Evolutionary conservation across 2,797 vertebrate genomes (phyloP), one percentile per base, ranked within the genome.

Genomic region (Fringilla coelebs): DNA sequence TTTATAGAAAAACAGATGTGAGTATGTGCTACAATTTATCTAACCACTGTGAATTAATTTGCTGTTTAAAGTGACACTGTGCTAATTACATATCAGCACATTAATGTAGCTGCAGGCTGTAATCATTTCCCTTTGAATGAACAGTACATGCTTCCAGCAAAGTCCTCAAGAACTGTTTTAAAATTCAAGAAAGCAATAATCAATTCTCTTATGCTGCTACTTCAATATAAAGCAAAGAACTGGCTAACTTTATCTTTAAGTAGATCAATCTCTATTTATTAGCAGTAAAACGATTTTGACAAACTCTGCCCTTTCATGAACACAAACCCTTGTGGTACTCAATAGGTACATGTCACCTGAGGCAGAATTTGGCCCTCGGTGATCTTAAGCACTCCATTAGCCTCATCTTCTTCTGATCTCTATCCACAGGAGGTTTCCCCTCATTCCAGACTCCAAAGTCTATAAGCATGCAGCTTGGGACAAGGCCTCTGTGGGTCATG

Each of bases 11-110:
- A 94, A 81, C 13, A 95, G 34, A 76, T 38, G 40, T 60, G 36
- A 60, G 36, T n/a, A 70, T 57, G n/a, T 66, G 57, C 57, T 91
- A 34, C 20, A 88, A 71, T 88, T 90, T 88, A 91, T 74, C 67
- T 86, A 85, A 86, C 52, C 73, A 70, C 61, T 76, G 54, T 61
- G 78, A 95, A 88, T 76, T 89, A 83, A 96, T 95, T 95, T 87
- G 51, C n/a, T 90, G 60, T 89, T 96, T 95, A 96, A 93, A 76
- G 80, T 93, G 93, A 89, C 83, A 89, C 68, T 78, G 81, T 66
- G 85, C 83, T 93, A 94, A 94, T 93, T 90, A 77, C 63, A 77
- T 55, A 90, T 76, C 87, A 94, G 80, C 68, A 94, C 91, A 83
- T 90, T 89, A 85, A 91, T 17, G 65, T 66, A 84, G 82, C 77